These are phyloP conservation scores for Serrognathus titanus DNA, from an alignment of 2,888 invertebrate species.

Conservation along the genomic window DNA sequence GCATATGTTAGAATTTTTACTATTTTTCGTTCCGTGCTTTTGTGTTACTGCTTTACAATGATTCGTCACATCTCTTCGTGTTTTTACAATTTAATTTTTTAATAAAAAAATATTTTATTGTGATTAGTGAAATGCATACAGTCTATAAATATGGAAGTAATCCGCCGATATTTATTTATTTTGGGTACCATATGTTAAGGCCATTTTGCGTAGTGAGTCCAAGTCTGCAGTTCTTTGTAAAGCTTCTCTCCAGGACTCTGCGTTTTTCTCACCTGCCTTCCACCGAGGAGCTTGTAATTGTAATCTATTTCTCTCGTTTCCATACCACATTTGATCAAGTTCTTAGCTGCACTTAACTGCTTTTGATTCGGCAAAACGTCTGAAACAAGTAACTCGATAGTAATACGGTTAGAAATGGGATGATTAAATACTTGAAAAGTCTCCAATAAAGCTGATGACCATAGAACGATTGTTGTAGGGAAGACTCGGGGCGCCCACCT, in stretches of 20 bases:
- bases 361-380: slow-evolving; percentile 43
- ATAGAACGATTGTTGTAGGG: slow-evolving; percentile 54
- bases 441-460: slow-evolving; percentile 58
- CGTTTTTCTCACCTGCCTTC: slow-evolving; percentile 53
- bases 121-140: not conserved
- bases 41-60: too few relatives aligned
- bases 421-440: slow-evolving; percentile 47
- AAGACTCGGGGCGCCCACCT: slow-evolving; percentile 56
- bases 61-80: too few relatives aligned
- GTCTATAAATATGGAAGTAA: not conserved
- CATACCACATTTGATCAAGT: slow-evolving; percentile 53
- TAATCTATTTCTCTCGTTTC: slow-evolving; percentile 46
- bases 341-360: slow-evolving; percentile 50
- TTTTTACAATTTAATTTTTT: too few relatives aligned
- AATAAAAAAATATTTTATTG: not conserved
- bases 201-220: slow-evolving; percentile 34
- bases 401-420: not conserved
- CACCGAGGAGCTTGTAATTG: slow-evolving; percentile 55
- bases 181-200: not conserved
- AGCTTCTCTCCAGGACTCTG: slow-evolving; percentile 55
- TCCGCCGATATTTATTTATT: not conserved
- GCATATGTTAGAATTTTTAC: too few relatives aligned
- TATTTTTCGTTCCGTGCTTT: too few relatives aligned
- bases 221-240: slow-evolving; percentile 51
- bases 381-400: not conserved